phyloP scores from a whole-genome alignment of 92 coral and sea anemone species.

The Montipora capitata region DNA sequence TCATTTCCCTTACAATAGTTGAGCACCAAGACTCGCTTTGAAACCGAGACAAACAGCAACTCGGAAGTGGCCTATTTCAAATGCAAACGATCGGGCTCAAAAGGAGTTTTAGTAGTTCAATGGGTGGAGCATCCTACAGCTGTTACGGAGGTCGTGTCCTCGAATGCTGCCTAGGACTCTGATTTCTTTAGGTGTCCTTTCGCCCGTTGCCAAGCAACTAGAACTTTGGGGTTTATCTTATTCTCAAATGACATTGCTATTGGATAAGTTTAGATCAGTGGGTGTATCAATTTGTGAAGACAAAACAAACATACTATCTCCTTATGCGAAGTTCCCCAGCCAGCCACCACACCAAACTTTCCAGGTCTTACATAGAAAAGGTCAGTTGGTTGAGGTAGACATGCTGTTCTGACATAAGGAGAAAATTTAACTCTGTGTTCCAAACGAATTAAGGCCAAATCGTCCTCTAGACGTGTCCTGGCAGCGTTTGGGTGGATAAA shows the following conservation, averaged over 20 bases:
- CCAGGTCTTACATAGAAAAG: conserved; percentile 80
- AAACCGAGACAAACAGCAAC: too few relatives aligned
- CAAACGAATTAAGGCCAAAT: conserved; percentile 85
- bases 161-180: too few relatives aligned
- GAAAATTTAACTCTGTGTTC: conserved; percentile 78
- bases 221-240: too few relatives aligned
- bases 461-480: conserved; percentile 67
- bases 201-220: too few relatives aligned
- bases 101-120: too few relatives aligned
- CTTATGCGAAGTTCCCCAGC: conserved; percentile 94
- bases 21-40: too few relatives aligned
- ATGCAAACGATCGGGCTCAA: too few relatives aligned
- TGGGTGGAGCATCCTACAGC: too few relatives aligned
- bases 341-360: conserved; percentile 81
- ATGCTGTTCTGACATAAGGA: conserved; percentile 89
- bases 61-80: too few relatives aligned
- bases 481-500: conserved; percentile 66
- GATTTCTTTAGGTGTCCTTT: too few relatives aligned
- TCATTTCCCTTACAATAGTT: too few relatives aligned
- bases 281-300: not conserved
- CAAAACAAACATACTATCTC: not conserved
- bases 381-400: conserved; percentile 77
- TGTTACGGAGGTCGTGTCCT: too few relatives aligned
- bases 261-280: not conserved
- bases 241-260: not conserved